These are phyloP conservation scores for Centropus bengalensis DNA, from an alignment of 2,113 vertebrate genomes.

Conservation along the genomic window DNA sequence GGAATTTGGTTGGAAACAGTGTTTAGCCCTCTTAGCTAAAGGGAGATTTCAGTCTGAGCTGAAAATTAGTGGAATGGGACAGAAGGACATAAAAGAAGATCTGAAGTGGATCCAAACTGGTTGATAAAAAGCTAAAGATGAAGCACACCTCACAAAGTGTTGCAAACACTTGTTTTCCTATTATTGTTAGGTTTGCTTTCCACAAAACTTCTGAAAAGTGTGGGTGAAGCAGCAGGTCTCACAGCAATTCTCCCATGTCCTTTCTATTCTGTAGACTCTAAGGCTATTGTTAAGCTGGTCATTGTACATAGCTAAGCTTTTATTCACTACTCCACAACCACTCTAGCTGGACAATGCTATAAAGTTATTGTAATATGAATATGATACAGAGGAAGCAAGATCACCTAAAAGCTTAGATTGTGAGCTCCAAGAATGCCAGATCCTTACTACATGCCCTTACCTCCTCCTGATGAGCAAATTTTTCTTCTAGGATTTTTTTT, in stretches of 20 bases:
- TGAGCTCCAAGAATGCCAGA: background rate
- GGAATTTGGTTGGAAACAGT: background rate
- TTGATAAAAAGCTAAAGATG: background rate
- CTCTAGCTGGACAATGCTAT: background rate
- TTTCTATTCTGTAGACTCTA: background rate
- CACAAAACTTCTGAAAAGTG: background rate
- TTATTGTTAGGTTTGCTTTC: background rate
- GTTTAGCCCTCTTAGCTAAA: background rate
- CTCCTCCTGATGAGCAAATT: background rate
- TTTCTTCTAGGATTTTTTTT: background rate
- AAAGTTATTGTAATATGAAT: background rate
- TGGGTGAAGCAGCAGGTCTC: background rate
- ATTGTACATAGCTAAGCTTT: background rate
- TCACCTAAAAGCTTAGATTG: background rate
- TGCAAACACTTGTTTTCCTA: background rate
- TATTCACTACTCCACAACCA: background rate
- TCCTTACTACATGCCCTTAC: background rate
- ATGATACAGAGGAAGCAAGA: background rate
- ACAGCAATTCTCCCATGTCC: background rate
- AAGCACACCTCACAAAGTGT: background rate
- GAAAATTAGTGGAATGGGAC: background rate
- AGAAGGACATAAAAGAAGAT: background rate
- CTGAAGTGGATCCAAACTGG: background rate
- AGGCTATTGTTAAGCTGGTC: background rate
- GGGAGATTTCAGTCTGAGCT: background rate